A percentile compares a stretch with the other conserved stretches of the same genome.
These are phyloP conservation scores for cattle (Bos taurus) DNA, from an alignment of 2,113 vertebrate species.

Conservation along the genomic window ARS-UCD2.0 NC_037330.1:52541501-52542000, in stretches of 20 bases:
- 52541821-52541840: neutral
- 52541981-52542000: neutral
- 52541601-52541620: conserved; percentile 41
- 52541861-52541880: neutral
- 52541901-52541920: neutral
- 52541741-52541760: neutral
- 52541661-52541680: neutral
- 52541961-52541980: neutral
- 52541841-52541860: neutral
- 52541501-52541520: conserved; percentile 62
- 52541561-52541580: conserved; percentile 53
- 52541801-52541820: neutral
- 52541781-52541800: neutral
- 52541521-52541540: conserved; percentile 68
- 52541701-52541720: neutral
- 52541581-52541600: conserved; percentile 45
- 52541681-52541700: neutral
- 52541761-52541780: neutral
- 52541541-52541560: conserved; percentile 39
- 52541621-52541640: conserved; percentile 19
- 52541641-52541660: neutral
- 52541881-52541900: neutral
- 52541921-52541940: fast-evolving
- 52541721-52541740: neutral
- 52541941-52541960: neutral